Percentiles rank a stretch among this genome's conserved stretches.
Evolutionary conservation across 2,797 vertebrate genomes (phyloP).

Genomic region (Neomorphus geoffroyi): DNA sequence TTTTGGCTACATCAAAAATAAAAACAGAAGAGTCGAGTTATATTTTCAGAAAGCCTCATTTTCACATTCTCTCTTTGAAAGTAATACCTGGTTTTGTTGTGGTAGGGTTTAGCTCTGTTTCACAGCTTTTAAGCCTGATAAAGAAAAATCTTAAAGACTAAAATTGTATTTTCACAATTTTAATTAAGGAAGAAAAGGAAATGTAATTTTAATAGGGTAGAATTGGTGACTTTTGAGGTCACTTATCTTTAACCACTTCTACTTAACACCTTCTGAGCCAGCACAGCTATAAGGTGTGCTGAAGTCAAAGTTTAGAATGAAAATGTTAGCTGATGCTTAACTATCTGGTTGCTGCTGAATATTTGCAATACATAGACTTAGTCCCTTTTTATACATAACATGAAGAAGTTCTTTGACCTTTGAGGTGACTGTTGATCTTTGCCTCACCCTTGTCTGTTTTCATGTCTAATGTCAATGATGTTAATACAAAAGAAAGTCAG

Average conservation of each 20-base stretch:
- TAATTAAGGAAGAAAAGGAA: background rate
- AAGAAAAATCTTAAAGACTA: background rate
- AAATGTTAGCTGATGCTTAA: constrained; percentile 34
- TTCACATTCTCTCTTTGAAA: background rate
- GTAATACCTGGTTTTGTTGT: background rate
- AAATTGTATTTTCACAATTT: background rate
- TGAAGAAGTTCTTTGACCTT: constrained; percentile 65
- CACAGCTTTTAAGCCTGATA: background rate
- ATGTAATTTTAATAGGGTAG: background rate
- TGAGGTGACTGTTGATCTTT: constrained; percentile 46
- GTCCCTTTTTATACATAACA: constrained; percentile 44
- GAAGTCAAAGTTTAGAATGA: constrained; percentile 34
- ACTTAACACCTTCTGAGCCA: constrained; percentile 3
- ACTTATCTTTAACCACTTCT: background rate
- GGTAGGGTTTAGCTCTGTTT: background rate
- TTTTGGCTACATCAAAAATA: constrained; percentile 21
- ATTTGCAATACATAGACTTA: constrained; percentile 4
- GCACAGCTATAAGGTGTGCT: background rate
- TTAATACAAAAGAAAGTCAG: constrained; percentile 28
- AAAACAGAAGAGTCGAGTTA: background rate
- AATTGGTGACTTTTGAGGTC: background rate
- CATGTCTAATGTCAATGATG: constrained; percentile 5
- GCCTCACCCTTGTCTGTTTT: constrained; percentile 45
- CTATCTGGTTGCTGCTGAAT: constrained; percentile 6
- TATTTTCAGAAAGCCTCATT: background rate